Evolutionary conservation across 2,888 invertebrate genomes (phyloP).

Genomic region (Griposia aprilina): DNA sequence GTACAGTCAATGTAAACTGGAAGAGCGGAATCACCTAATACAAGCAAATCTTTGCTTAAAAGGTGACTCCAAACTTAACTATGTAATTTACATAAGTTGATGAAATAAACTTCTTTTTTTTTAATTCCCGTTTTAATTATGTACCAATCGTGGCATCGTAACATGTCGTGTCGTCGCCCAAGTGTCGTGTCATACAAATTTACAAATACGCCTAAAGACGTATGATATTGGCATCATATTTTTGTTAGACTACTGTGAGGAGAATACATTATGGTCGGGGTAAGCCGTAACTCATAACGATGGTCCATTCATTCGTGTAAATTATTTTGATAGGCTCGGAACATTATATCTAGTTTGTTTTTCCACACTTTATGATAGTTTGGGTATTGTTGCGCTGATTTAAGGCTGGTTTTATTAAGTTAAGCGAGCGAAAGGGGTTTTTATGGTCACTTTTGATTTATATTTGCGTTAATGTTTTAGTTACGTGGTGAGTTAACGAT

Average conservation of each 20-base stretch:
- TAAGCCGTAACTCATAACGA: constrained; percentile 35
- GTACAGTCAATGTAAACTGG: too few species aligned
- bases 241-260: constrained; percentile 57
- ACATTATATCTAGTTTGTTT: constrained; percentile 45
- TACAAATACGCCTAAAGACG: constrained; percentile 41
- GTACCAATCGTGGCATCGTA: too few species aligned
- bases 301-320: constrained; percentile 59
- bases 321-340: constrained; percentile 58
- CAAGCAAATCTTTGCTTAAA: too few species aligned
- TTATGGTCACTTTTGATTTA: constrained; percentile 27
- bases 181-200: constrained; percentile 42
- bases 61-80: too few species aligned
- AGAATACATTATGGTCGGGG: constrained; percentile 56
- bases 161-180: constrained; percentile 2
- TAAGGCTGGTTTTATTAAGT: constrained; percentile 52
- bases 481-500: not conserved
- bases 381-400: constrained; percentile 36
- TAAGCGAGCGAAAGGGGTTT: constrained; percentile 42
- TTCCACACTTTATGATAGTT: constrained; percentile 52
- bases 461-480: constrained; percentile 34
- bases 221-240: constrained; percentile 59
- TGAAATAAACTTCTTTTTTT: too few species aligned
- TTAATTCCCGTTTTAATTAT: too few species aligned
- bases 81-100: too few species aligned
- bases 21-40: too few species aligned